Conservation (phyloP, 2,888 invertebrate genomes). For the Mythimna vitellina region DNA sequence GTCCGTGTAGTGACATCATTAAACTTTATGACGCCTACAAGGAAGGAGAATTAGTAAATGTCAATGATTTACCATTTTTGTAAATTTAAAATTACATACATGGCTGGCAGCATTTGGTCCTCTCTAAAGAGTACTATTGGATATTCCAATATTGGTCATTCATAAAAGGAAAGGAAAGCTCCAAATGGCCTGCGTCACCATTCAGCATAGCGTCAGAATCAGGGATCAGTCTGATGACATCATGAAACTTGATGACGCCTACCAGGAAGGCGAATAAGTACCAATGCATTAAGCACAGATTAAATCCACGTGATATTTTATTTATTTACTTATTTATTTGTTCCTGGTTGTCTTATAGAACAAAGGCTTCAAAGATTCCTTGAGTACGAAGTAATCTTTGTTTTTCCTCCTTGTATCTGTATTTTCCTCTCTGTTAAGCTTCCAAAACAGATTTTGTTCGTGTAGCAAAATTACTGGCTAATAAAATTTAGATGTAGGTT, state of each 20-base stretch:
- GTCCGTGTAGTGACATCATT: conserved; percentile 40
- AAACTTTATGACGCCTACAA: conserved; percentile 30
- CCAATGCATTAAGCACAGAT: conserved; percentile 33
- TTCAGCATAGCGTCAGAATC: conserved; percentile 32
- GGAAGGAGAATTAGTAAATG: conserved; percentile 30
- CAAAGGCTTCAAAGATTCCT: conserved; percentile 13
- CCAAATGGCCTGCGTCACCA: neutral
- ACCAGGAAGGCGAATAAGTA: conserved; percentile 51
- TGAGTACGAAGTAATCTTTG: neutral
- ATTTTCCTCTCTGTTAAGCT: conserved; percentile 6
- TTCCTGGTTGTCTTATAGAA: conserved; percentile 29
- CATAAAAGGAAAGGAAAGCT: conserved; percentile 13
- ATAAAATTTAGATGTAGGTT: conserved; percentile 14
- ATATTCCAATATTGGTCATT: conserved; percentile 1
- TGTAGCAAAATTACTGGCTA: neutral
- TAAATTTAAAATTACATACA: conserved; percentile 9
- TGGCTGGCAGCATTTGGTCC: neutral
- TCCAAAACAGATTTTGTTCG: conserved; percentile 1
- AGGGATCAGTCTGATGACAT: conserved; percentile 47
- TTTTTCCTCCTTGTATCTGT: neutral
- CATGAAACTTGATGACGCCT: conserved; percentile 28
- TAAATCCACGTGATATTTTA: conserved; percentile 18
- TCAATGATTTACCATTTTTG: neutral
- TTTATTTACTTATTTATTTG: conserved; percentile 12
- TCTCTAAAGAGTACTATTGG: neutral